These are phyloP conservation scores for Cheilosia scutellata DNA, from an alignment of 2,888 invertebrate genomes.

Conservation along the genomic window DNA sequence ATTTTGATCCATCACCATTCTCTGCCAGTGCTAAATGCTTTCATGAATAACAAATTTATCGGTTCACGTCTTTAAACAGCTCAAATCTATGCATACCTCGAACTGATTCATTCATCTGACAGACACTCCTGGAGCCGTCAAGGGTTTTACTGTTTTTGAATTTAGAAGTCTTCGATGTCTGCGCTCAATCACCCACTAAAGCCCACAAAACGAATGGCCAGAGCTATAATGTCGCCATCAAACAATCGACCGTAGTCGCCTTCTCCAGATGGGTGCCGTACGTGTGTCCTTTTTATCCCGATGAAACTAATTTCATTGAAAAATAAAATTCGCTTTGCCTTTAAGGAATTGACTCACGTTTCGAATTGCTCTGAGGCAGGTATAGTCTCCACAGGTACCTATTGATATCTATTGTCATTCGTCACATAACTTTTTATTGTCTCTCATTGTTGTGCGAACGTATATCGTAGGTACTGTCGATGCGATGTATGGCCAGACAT, in stretches of 20 bases:
- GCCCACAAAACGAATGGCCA: constrained; percentile 25
- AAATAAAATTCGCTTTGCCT: background rate
- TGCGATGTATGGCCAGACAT: constrained; percentile 1
- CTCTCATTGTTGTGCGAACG: background rate
- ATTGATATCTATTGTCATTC: constrained; percentile 25
- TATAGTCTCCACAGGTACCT: constrained; percentile 7
- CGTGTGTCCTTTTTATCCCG: constrained; percentile 24
- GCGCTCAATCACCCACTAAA: constrained; percentile 11
- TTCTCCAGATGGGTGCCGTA: constrained; percentile 3
- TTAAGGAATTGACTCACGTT: constrained; percentile 52
- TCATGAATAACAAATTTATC: constrained; percentile 42
- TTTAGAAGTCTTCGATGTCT: background rate
- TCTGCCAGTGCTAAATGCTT: background rate
- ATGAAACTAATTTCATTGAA: constrained; percentile 31
- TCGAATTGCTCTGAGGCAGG: constrained; percentile 39
- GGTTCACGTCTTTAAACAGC: background rate
- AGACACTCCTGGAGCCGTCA: background rate
- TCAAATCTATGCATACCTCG: constrained; percentile 26
- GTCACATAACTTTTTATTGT: constrained; percentile 49
- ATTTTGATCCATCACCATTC: background rate
- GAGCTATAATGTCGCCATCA: background rate
- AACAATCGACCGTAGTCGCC: background rate
- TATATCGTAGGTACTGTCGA: background rate
- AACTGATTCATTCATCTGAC: constrained; percentile 35
- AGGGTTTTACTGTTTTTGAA: constrained; percentile 11